Conservation (phyloP, 2,113 vertebrate genomes). For the human region DNA sequence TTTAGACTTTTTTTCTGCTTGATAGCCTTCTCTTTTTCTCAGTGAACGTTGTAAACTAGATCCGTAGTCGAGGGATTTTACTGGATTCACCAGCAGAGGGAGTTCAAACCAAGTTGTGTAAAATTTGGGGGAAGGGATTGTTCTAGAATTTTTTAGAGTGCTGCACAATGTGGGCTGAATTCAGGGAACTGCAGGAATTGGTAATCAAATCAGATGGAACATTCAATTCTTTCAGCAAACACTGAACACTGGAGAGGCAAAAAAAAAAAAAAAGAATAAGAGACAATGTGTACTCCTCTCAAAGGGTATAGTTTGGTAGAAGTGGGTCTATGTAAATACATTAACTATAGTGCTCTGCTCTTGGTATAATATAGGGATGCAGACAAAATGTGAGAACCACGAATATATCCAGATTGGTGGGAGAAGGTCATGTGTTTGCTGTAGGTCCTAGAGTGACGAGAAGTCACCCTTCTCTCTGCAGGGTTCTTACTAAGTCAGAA, state of each 20-base stretch:
- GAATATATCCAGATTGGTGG: background rate
- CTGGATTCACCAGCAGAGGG: conserved; percentile 56
- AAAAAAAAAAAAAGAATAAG: background rate
- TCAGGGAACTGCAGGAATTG: background rate
- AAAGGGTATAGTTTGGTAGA: background rate
- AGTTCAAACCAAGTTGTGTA: conserved; percentile 50
- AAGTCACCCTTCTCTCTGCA: background rate
- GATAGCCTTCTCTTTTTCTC: conserved; percentile 17
- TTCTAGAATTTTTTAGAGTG: background rate
- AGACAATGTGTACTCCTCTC: background rate
- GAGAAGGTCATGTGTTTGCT: background rate
- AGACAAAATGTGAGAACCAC: background rate
- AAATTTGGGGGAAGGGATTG: background rate
- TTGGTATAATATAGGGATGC: background rate
- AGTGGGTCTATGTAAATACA: background rate
- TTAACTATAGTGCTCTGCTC: background rate
- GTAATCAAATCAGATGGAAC: background rate
- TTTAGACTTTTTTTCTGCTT: conserved; percentile 38
- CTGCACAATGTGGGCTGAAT: background rate
- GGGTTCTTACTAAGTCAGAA: background rate
- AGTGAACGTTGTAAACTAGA: background rate
- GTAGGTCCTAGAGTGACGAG: background rate
- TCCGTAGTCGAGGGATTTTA: background rate
- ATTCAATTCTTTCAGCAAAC: background rate
- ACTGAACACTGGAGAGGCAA: too few relatives aligned